These are phyloP conservation scores for Mixornis gularis DNA, from an alignment of 2,113 vertebrate species.

Conservation along the genomic window DNA sequence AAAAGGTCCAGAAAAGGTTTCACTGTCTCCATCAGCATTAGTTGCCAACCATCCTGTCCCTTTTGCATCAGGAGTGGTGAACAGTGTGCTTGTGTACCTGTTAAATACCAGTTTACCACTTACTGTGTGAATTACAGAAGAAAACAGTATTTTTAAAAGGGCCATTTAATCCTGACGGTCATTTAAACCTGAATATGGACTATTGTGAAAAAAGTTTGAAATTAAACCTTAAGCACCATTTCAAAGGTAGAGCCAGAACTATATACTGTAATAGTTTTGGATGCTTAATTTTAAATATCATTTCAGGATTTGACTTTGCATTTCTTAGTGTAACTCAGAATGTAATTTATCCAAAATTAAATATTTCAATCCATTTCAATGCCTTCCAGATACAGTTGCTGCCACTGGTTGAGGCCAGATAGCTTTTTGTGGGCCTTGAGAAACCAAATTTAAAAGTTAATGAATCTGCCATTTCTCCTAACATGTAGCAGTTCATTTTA, in stretches of 20 bases:
- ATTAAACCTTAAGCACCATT: not conserved
- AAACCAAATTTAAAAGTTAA: not conserved
- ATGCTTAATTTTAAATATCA: not conserved
- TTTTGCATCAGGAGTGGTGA: not conserved
- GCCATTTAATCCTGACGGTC: fast-evolving
- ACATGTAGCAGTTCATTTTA: not conserved
- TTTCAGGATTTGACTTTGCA: not conserved
- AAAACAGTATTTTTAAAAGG: not conserved
- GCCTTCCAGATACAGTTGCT: not conserved
- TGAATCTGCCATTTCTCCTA: not conserved
- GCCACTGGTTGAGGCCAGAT: not conserved
- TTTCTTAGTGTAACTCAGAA: not conserved
- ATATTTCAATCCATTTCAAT: not conserved
- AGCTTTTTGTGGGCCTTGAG: not conserved
- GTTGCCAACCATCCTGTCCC: not conserved
- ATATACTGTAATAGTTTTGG: not conserved
- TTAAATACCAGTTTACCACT: not conserved
- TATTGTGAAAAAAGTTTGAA: not conserved
- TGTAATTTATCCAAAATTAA: not conserved
- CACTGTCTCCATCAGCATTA: not conserved
- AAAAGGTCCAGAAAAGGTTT: not conserved
- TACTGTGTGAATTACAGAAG: not conserved
- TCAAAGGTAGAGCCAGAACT: not conserved
- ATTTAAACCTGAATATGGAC: not conserved
- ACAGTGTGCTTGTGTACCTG: not conserved